A percentile compares a stretch with the other conserved stretches of the same genome.
Conservation (phyloP, 1,140 invertebrate genomes). For the Drosophila sucinea region DNA sequence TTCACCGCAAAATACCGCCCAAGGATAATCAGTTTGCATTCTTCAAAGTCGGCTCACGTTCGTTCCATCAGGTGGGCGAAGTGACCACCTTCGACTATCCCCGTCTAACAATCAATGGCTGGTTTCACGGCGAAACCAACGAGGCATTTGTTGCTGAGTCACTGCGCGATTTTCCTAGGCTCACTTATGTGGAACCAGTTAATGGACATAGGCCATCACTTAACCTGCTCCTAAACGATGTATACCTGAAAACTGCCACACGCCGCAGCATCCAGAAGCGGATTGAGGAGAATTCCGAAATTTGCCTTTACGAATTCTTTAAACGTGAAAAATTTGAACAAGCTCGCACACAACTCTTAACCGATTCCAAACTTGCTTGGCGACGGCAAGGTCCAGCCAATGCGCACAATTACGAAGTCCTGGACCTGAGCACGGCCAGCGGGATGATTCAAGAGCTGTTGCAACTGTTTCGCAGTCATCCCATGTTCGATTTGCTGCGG, state of each 20-base stretch:
- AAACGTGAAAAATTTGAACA: conserved; percentile 83
- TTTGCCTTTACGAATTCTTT: conserved; percentile 85
- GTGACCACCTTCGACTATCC: conserved; percentile 86
- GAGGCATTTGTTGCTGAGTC: conserved; percentile 68
- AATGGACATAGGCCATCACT: conserved; percentile 69
- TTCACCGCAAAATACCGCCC: conserved; percentile 85
- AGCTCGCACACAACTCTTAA: conserved; percentile 83
- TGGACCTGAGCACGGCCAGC: conserved; percentile 83
- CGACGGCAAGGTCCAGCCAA: conserved; percentile 86
- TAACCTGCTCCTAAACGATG: conserved; percentile 83
- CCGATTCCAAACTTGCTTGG: conserved; percentile 84
- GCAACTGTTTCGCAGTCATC: conserved; percentile 84
- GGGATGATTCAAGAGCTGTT: conserved; percentile 83
- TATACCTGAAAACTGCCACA: conserved; percentile 84
- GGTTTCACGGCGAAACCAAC: conserved; percentile 87
- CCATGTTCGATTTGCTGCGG: conserved; percentile 85
- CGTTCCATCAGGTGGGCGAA: conserved; percentile 86
- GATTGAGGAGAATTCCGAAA: conserved; percentile 86
- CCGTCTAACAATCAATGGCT: conserved; percentile 89
- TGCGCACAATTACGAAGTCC: conserved; percentile 86
- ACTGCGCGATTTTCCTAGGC: conserved; percentile 61
- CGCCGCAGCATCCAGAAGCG: conserved; percentile 84
- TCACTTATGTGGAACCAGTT: conserved; percentile 69
- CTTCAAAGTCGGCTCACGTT: conserved; percentile 86
- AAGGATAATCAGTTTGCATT: conserved; percentile 89